Evolutionary conservation across 1,140 invertebrate species (phyloP).

Genomic region (Holcopasites calliopsidis): DNA sequence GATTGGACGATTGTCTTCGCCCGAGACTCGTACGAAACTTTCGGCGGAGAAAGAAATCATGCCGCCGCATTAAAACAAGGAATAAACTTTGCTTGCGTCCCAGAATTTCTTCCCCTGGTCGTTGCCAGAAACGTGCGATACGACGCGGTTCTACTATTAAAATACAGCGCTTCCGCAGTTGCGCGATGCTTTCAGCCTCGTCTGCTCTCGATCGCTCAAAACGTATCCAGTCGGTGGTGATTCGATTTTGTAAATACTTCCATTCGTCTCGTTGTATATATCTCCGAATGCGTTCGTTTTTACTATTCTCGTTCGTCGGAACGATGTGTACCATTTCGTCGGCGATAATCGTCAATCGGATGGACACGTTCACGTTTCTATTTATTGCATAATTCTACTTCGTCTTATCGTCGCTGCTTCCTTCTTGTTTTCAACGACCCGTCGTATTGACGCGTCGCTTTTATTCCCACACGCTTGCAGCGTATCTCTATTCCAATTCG

Average conservation of each 20-base stretch:
- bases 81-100: too few relatives aligned
- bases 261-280: conserved; percentile 54
- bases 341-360: background rate
- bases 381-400: conserved; percentile 34
- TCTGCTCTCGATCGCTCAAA: conserved; percentile 20
- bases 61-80: too few relatives aligned
- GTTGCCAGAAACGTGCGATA: conserved; percentile 13
- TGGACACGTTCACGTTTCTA: conserved; percentile 18
- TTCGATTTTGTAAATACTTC: conserved; percentile 53
- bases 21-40: too few relatives aligned
- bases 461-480: too few relatives aligned
- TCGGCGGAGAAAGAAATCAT: background rate
- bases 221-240: background rate
- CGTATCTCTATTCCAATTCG: too few relatives aligned
- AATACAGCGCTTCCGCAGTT: too few relatives aligned
- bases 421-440: background rate
- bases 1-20: too few relatives aligned
- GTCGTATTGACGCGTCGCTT: too few relatives aligned
- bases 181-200: background rate
- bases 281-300: conserved; percentile 37
- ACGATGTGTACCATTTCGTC: background rate
- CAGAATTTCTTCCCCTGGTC: too few relatives aligned
- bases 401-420: background rate
- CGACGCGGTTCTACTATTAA: too few relatives aligned
- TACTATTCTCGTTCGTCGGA: conserved; percentile 10